Evolutionary conservation across 2,797 vertebrate genomes (phyloP).

Genomic region (Hephaestus fuliginosus): DNA sequence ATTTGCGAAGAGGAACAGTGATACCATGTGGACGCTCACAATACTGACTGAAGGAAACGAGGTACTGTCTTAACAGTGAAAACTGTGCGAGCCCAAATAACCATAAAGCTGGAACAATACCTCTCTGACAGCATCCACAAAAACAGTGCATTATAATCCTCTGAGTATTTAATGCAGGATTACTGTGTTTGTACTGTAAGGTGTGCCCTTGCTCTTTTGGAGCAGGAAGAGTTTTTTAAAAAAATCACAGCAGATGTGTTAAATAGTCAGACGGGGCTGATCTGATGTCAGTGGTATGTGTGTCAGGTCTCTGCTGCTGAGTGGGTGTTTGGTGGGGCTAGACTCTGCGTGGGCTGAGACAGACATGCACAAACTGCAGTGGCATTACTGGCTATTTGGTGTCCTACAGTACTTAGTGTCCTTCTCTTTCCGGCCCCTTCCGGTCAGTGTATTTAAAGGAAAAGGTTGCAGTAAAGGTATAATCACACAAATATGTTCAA

Average conservation of each 20-base stretch:
- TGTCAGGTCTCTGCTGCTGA: slow-evolving; percentile 34
- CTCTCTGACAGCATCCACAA: neutral
- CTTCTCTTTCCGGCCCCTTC: slow-evolving; percentile 26
- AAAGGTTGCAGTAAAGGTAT: slow-evolving; percentile 24
- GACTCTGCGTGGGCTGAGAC: slow-evolving; percentile 53
- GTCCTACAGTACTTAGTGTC: slow-evolving; percentile 29
- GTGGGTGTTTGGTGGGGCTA: slow-evolving; percentile 61
- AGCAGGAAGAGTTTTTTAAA: slow-evolving; percentile 1
- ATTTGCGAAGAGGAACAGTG: slow-evolving; percentile 37
- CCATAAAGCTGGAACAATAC: neutral
- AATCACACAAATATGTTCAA: slow-evolving; percentile 18
- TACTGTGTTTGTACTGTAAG: neutral
- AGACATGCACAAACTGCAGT: slow-evolving; percentile 43
- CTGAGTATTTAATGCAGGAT: neutral
- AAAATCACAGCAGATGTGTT: slow-evolving; percentile 14
- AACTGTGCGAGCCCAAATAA: neutral
- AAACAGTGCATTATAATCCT: neutral
- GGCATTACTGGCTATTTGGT: slow-evolving; percentile 24
- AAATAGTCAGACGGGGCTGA: slow-evolving; percentile 44
- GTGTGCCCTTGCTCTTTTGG: neutral
- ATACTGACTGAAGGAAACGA: slow-evolving; percentile 4
- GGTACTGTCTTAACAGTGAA: slow-evolving; percentile 12
- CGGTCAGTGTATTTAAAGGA: slow-evolving; percentile 23
- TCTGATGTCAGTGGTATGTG: slow-evolving; percentile 60
- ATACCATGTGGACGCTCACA: slow-evolving; percentile 21